These are phyloP conservation scores for Lates calcarifer DNA, from an alignment of 2,113 vertebrate genomes.

Conservation along the genomic window DNA sequence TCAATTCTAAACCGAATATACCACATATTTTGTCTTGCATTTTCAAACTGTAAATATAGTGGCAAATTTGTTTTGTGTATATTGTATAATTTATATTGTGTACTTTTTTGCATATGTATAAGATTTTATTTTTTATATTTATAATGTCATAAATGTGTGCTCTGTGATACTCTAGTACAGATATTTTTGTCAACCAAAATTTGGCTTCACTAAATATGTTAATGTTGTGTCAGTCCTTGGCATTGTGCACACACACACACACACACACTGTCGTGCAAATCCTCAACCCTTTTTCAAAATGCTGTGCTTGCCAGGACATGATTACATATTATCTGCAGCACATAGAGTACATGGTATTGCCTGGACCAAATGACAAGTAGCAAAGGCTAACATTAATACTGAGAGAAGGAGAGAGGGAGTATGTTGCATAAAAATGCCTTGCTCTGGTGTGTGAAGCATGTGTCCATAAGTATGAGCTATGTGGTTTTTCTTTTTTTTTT, in stretches of 20 bases:
- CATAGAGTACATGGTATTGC: conserved; percentile 7
- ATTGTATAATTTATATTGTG: background rate
- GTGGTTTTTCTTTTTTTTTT: too few relatives aligned
- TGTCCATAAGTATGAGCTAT: background rate
- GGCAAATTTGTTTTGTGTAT: background rate
- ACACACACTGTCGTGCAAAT: background rate
- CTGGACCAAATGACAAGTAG: background rate
- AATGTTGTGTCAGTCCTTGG: conserved; percentile 24
- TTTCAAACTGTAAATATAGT: background rate
- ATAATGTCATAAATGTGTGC: background rate
- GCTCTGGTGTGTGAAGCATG: background rate
- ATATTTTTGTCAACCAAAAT: background rate
- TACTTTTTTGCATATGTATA: background rate
- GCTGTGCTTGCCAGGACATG: conserved; percentile 29
- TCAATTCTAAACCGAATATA: background rate
- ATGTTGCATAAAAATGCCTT: background rate
- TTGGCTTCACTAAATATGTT: background rate
- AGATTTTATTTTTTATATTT: background rate
- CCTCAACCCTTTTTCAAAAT: conserved; percentile 25
- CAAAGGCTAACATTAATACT: background rate
- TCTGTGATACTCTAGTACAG: background rate
- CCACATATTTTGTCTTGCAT: background rate
- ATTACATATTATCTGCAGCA: conserved; percentile 40
- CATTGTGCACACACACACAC: background rate
- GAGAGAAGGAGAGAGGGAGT: background rate